These are phyloP conservation scores for Drosophila bocki DNA, from an alignment of 1,140 invertebrate genomes.

Conservation along the genomic window DNA sequence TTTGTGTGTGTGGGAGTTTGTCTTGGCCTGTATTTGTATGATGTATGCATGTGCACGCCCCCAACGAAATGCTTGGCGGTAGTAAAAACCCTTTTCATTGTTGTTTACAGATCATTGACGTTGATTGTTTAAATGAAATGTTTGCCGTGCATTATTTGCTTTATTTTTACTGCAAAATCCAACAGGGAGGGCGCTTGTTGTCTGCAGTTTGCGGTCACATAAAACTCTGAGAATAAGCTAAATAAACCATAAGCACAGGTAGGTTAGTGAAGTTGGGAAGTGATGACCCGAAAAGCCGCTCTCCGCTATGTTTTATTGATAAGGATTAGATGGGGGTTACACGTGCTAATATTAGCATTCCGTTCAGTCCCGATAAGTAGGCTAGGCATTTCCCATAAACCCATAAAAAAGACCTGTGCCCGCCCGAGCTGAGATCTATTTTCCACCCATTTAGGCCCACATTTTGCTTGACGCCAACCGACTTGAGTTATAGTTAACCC, in stretches of 20 bases:
- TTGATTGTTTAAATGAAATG: slow-evolving; percentile 84
- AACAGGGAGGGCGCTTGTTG: background rate
- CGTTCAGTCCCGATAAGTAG: slow-evolving; percentile 6
- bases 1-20: slow-evolving; percentile 9
- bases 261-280: slow-evolving; percentile 20
- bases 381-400: slow-evolving; percentile 16
- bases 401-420: slow-evolving; percentile 16
- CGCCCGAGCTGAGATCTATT: slow-evolving; percentile 32
- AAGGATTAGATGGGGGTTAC: slow-evolving; percentile 40
- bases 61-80: slow-evolving; percentile 43
- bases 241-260: slow-evolving; percentile 59
- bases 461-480: background rate
- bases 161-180: slow-evolving; percentile 65
- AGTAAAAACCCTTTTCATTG: slow-evolving; percentile 78
- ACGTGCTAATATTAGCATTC: slow-evolving; percentile 41
- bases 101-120: slow-evolving; percentile 84
- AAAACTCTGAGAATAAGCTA: slow-evolving; percentile 58
- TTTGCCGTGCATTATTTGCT: slow-evolving; percentile 79
- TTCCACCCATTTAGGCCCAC: slow-evolving; percentile 31
- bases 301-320: slow-evolving; percentile 76
- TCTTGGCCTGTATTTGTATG: slow-evolving; percentile 47
- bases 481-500: slow-evolving; percentile 40
- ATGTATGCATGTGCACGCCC: slow-evolving; percentile 74
- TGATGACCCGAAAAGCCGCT: slow-evolving; percentile 48
- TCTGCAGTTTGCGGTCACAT: slow-evolving; percentile 65